phyloP scores from a whole-genome alignment of 2,113 vertebrate genomes.

The Siniperca knerii region DNA sequence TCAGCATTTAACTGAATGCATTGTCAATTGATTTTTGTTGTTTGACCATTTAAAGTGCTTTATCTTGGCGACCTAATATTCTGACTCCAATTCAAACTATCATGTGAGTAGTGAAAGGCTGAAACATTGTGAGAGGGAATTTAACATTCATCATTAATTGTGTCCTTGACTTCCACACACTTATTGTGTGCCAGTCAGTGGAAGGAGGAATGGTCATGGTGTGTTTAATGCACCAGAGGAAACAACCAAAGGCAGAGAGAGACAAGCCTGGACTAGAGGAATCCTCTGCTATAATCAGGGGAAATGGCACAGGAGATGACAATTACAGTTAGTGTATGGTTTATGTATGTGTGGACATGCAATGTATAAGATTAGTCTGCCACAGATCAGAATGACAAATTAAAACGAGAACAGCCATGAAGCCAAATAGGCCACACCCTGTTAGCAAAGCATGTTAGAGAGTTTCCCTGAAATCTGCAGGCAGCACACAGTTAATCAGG shows the following conservation, averaged over 20 bases:
- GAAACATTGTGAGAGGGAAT: background rate
- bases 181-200: background rate
- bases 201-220: background rate
- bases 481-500: conserved; percentile 44
- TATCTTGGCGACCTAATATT: background rate
- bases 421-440: conserved; percentile 27
- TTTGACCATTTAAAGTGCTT: background rate
- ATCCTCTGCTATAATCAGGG: conserved; percentile 7
- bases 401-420: conserved; percentile 21
- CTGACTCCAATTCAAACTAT: background rate
- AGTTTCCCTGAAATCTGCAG: conserved; percentile 29
- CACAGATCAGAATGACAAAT: conserved; percentile 7
- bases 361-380: conserved; percentile 1
- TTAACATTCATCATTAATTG: background rate
- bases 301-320: conserved; percentile 4
- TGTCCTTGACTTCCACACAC: background rate
- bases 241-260: conserved; percentile 24
- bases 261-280: conserved; percentile 11
- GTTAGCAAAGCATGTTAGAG: conserved; percentile 17
- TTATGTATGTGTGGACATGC: background rate
- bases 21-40: background rate
- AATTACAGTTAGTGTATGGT: background rate
- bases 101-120: background rate
- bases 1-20: background rate
- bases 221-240: conserved; percentile 15